A percentile compares a stretch with the other conserved stretches of the same genome.
Conservation (phyloP, 30 jellyfish, hydroid and myxozoan genomes). For the Pelagia noctiluca region DNA sequence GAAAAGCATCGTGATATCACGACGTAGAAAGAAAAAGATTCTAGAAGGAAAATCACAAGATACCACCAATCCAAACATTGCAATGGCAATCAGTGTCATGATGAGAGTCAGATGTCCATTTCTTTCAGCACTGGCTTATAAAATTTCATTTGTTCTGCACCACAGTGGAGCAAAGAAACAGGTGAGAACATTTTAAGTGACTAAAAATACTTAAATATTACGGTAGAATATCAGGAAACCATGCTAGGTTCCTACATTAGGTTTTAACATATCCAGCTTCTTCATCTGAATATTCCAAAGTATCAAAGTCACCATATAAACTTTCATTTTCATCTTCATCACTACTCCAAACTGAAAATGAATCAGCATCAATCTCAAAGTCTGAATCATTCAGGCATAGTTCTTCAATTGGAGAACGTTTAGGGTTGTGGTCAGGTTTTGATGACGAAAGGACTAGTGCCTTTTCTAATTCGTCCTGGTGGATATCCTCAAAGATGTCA, state of each 20-base stretch:
- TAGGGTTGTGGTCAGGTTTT: neutral
- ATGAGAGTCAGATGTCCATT: slow-evolving; percentile 48
- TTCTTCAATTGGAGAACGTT: too few relatives aligned
- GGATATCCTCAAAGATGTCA: slow-evolving; percentile 18
- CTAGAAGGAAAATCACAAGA: slow-evolving; percentile 3
- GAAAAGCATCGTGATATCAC: neutral
- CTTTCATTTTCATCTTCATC: neutral
- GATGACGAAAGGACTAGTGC: slow-evolving; percentile 2
- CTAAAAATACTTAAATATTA: neutral
- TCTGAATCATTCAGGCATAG: slow-evolving; percentile 26
- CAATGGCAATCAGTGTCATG: slow-evolving; percentile 24
- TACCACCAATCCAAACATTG: slow-evolving; percentile 1
- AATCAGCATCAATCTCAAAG: neutral
- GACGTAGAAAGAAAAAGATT: slow-evolving; percentile 22
- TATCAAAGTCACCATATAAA: neutral
- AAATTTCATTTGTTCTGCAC: slow-evolving; percentile 21
- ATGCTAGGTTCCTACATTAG: neutral
- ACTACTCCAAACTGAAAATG: neutral
- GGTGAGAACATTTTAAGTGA: neutral
- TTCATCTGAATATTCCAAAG: neutral
- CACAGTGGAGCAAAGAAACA: slow-evolving; percentile 53
- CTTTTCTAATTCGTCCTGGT: slow-evolving; percentile 2
- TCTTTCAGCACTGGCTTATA: slow-evolving; percentile 30
- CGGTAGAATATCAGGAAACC: neutral
- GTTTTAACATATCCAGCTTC: neutral